Base-by-base conservation (phyloP, 2,888 invertebrate species). In the Harpalus rufipes region DNA sequence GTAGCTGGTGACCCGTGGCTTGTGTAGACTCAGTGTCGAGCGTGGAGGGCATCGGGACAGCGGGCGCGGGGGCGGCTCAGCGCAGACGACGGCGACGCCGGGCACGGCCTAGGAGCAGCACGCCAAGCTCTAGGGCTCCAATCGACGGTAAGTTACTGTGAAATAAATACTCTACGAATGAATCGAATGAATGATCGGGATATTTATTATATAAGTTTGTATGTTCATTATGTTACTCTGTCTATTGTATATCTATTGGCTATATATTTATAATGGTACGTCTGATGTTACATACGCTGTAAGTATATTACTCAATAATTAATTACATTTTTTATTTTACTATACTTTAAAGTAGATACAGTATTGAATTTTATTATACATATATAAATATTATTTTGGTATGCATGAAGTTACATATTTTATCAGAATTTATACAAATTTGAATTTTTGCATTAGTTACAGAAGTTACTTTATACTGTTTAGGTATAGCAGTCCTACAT, bases 1-100 rank as follows among this genome's bases (percentile, higher is more conserved):
- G 78, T 85, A 81, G 81, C 63, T 85, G 86, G 87, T 87, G 85
- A 86, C 85, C 85, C 81, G 87, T 83, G 88, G 88, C 88, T 89
- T 87, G 90, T 89, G 90, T 92, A 93, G 93, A 93, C 86, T 93
- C 93, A 88, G 92, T 93, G 89, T 93, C 93, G 89, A 93, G 94
- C 89, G 92, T 93, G 91, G 94, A 93, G 91, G 92, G 91, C 90
- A 91, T 92, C 86, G 91, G 90, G 87, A 91, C 92, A 91, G 93
- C 91, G 92, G 92, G 91, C 91, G 92, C 91, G 90, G 92, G 89
- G 89, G 90, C 89, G 88, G 89, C 86, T 63, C 89, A 89, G 85
- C 89, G 91, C 84, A 89, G 92, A 87, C 90, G 92, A 87, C 90
- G 90, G 87, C 90, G 90, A 86, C 88, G 89, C 81, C 90, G 89